phyloP scores from a whole-genome alignment of 2,797 vertebrate species.

The Parauchenoglanis ngamensis region DNA sequence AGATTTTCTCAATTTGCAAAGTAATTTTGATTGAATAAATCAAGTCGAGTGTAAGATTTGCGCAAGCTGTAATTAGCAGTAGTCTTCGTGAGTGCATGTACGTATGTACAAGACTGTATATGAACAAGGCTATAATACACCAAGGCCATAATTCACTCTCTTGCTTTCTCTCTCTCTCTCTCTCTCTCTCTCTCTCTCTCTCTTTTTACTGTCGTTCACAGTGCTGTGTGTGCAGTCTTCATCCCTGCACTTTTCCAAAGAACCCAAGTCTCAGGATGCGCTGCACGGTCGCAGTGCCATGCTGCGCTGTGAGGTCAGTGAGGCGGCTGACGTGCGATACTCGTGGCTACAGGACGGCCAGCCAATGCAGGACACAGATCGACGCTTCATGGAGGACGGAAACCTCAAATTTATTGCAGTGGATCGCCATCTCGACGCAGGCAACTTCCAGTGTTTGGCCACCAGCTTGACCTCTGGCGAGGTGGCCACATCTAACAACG shows the following conservation, averaged over 20 bases:
- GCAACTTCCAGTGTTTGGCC: slow-evolving; percentile 86
- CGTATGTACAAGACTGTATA: not conserved
- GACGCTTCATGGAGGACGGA: slow-evolving; percentile 86
- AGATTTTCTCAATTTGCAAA: not conserved
- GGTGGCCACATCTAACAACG: slow-evolving; percentile 77
- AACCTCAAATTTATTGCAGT: slow-evolving; percentile 90
- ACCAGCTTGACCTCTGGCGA: slow-evolving; percentile 72
- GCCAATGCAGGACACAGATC: slow-evolving; percentile 73
- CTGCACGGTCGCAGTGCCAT: slow-evolving; percentile 93
- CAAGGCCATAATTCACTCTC: not conserved
- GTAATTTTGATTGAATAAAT: not conserved
- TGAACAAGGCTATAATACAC: not conserved
- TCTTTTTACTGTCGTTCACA: slow-evolving; percentile 56
- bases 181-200: slow-evolving; percentile 47
- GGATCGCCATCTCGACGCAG: slow-evolving; percentile 83
- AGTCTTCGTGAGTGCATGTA: not conserved
- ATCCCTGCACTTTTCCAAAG: slow-evolving; percentile 86
- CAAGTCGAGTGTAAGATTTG: not conserved
- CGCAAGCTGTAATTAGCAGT: slow-evolving; percentile 8
- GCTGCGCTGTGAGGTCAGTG: slow-evolving; percentile 91
- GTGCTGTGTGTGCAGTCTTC: slow-evolving; percentile 73
- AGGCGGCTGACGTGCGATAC: slow-evolving; percentile 69
- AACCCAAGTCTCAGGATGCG: slow-evolving; percentile 95
- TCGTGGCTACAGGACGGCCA: slow-evolving; percentile 82
- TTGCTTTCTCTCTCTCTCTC: slow-evolving; percentile 16